A percentile compares a stretch with the other conserved stretches of the same genome.
Conservation (phyloP, 2,888 invertebrate species). For the Alentia gelatinosa region DNA sequence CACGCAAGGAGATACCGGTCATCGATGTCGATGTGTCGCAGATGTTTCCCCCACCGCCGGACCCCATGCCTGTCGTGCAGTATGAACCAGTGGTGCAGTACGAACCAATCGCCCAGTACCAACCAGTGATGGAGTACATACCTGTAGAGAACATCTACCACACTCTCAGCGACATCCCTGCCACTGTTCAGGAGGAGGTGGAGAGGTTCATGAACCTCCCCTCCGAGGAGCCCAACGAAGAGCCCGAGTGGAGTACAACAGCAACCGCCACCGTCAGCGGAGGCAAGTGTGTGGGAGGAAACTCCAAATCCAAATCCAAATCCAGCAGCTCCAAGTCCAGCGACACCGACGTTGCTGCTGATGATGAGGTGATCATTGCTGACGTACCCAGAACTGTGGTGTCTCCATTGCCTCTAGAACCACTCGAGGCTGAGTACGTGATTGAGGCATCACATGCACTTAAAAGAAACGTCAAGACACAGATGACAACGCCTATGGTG, state of each 20-base stretch:
- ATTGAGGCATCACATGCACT: background rate
- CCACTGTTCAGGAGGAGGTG: background rate
- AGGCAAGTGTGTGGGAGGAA: background rate
- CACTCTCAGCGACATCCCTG: background rate
- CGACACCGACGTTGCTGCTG: background rate
- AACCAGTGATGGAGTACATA: background rate
- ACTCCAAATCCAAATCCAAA: background rate
- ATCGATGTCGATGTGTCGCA: conserved; percentile 5
- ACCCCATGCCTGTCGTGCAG: background rate
- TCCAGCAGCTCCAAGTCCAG: background rate
- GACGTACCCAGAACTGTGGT: background rate
- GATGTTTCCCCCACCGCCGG: background rate
- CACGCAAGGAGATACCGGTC: background rate
- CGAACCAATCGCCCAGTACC: background rate
- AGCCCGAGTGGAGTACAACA: background rate
- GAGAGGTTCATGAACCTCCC: background rate
- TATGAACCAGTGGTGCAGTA: background rate
- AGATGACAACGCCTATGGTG: background rate
- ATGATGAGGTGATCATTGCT: background rate
- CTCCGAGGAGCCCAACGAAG: background rate
- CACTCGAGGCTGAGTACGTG: background rate
- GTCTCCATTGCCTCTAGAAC: background rate
- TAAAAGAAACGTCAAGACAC: background rate
- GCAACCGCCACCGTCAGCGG: background rate
- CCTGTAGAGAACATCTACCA: background rate